These are phyloP conservation scores for Strix uralensis DNA, from an alignment of 2,113 vertebrate genomes.

Conservation along the genomic window DNA sequence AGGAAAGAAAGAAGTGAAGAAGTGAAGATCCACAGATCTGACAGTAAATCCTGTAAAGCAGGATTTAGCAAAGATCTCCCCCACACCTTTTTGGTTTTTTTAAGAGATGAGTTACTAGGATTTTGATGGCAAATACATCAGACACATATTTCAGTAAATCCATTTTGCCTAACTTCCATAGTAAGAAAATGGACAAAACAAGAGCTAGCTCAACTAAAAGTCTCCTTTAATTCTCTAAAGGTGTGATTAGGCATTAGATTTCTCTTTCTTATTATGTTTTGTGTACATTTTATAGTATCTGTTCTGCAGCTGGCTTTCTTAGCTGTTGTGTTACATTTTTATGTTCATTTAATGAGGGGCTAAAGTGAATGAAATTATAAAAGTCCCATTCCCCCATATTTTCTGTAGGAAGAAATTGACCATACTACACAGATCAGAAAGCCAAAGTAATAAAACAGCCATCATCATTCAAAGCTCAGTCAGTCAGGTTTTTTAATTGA, in stretches of 20 bases:
- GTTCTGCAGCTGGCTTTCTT: background rate
- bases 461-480: background rate
- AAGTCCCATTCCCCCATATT: background rate
- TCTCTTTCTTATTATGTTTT: background rate
- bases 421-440: background rate
- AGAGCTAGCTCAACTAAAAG: background rate
- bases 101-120: background rate
- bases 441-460: background rate
- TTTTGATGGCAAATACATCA: background rate
- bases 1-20: background rate
- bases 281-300: background rate
- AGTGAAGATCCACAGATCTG: background rate
- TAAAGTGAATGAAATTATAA: background rate
- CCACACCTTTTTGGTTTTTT: rapidly evolving
- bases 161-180: background rate
- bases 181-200: background rate
- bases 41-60: background rate
- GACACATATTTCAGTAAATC: background rate
- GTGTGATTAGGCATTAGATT: background rate
- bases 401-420: background rate
- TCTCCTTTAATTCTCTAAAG: background rate
- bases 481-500: background rate
- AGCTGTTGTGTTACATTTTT: background rate
- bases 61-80: background rate
- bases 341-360: background rate